Evolutionary conservation across 1,140 invertebrate species (phyloP), one percentile per base, ranked within the genome.

Genomic region (Drosophila subobscura): DNA sequence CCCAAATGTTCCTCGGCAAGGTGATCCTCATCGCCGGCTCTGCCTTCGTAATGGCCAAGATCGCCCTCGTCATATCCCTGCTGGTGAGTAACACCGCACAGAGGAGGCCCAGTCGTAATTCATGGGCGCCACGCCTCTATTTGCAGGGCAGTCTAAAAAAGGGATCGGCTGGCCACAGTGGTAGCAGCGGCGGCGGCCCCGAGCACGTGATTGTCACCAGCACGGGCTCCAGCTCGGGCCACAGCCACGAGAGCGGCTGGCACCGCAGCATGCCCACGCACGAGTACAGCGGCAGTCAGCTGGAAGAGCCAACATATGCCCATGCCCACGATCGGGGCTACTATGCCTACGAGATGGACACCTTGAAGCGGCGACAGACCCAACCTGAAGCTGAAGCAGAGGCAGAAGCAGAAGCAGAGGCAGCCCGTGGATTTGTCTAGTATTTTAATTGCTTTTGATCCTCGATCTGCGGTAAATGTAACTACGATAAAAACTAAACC

Each of bases 1-100:
- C 93, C 1, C 94, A 95, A 91, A 85, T 95, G 90, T 93, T 94
- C 45, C 93, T 95, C 65, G 94, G 94, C 5, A 95, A 95, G 91
- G 93, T 95, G 40, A 94, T 94, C 6, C 93, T 95, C 50, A 90
- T 95, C 37, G 94, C 94, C 12, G 95, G 94, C 20, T 93, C 94
- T 2, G 95, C 95, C 7, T 91, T 95, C 33, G 91, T 95, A 5
- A 93, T 95, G 22, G 93, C 94, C 1, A 95, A 95, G 85, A 93
- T 95, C 41, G 94, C 95, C 1, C 81, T 95, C 7, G 91, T 95
- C 45, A 81, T 95, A n/a, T 94, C 95, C 2, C 92, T 93, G 2
- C 93, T 95, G 76, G 92, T 92, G 88, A 91, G 91, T 89, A 60
- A 44, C 42, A 16, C n/a, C 40, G 6, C 14, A 29, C 22, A 14